Base-by-base conservation (phyloP, 2,888 invertebrate species). In the Phlogophora meticulosa region DNA sequence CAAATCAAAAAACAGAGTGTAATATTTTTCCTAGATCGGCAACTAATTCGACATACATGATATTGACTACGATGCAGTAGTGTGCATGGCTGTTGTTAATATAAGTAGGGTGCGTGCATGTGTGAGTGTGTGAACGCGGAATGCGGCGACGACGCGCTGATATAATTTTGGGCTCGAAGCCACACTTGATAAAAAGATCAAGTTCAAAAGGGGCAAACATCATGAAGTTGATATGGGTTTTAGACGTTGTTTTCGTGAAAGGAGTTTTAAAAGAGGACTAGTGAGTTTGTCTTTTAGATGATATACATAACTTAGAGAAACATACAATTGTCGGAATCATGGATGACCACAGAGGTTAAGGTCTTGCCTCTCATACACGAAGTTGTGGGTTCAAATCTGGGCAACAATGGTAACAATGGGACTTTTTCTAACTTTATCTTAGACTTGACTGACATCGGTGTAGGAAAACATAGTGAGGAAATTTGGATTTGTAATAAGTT, bases 121-220 rank as follows among this genome's bases (percentile, higher is more conserved):
- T 88, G 87, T 84, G 87, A 66, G 88, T 86, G 86, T 77, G 88
- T 76, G 87, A 87, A 85, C 89, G 89, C 90, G 92, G 91, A 92
- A 94, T 92, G 93, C 90, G 88, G 85, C 89, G 80, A 84, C 85
- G 87, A 81, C 22, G 57, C 85, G 89, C 89, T 91, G 92, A 93
- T 93, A 93, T 92, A 89, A 91, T 91, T 92, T 93, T 66, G 86
- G 85, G 87, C 87, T 86, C 88, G 84, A 86, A 88, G 89, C 83
- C 86, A 87, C 88, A 86, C 88, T 90, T 91, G 94, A 94, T 94
- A 94, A 94, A 92, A 91, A 93, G 91, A 94, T 94, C 94, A 94
- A 94, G 94, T 94, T 94, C 94, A 94, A 92, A 78, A 94, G 92
- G 93, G 93, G 87, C 91, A 90, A 87, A 84, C 85, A 83, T 82